Evolutionary conservation across 1,140 invertebrate genomes (phyloP).

Genomic region (Drosophila grimshawi): DNA sequence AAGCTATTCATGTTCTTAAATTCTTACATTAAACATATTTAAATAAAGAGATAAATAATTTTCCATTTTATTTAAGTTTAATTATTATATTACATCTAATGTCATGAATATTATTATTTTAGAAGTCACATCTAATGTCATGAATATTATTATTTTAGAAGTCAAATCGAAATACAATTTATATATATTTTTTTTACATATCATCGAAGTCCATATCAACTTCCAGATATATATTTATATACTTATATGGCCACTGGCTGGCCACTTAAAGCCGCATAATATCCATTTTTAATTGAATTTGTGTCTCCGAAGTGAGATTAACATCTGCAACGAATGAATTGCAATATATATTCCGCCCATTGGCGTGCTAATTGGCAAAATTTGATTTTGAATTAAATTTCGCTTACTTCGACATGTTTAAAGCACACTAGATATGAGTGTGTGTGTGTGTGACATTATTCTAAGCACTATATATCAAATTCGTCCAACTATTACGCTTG

Average conservation of each 20-base stretch:
- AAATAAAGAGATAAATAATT: too few species aligned
- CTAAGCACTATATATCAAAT: neutral
- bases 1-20: too few species aligned
- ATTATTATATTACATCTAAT: too few species aligned
- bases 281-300: conserved; percentile 52
- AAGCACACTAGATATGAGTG: neutral
- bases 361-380: conserved; percentile 57
- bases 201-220: too few species aligned
- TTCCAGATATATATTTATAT: too few species aligned
- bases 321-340: conserved; percentile 11
- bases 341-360: conserved; percentile 28
- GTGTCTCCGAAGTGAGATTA: conserved; percentile 9
- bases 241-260: neutral
- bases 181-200: too few species aligned
- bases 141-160: too few species aligned
- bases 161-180: too few species aligned
- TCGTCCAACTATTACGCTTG: neutral
- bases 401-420: conserved; percentile 5
- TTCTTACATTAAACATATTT: too few species aligned
- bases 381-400: conserved; percentile 56
- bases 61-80: too few species aligned
- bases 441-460: neutral
- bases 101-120: too few species aligned
- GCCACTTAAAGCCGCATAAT: conserved; percentile 7
- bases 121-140: too few species aligned